These are phyloP conservation scores for Porites lutea DNA, from an alignment of 64 coral and sea anemone genomes.

Conservation along the genomic window DNA sequence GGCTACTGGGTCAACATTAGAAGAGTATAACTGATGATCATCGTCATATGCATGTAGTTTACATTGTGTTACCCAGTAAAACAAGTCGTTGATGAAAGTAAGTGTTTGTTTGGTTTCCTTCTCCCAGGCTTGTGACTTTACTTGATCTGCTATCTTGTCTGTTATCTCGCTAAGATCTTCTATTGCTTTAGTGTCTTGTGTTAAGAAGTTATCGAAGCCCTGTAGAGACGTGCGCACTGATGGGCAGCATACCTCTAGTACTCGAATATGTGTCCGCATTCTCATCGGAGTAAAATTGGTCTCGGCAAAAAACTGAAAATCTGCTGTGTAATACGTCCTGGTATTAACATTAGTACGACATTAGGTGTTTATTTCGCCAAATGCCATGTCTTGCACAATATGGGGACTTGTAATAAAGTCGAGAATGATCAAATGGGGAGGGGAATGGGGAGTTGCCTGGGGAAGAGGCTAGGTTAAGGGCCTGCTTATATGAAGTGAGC, in stretches of 20 bases:
- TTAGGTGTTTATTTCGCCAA: background rate
- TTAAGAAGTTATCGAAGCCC: conserved; percentile 47
- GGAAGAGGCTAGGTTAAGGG: no score
- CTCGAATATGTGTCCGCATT: conserved; percentile 24
- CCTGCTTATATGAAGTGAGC: no score
- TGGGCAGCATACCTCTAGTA: conserved; percentile 28
- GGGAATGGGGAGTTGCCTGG: no score
- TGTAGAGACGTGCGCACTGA: conserved; percentile 41
- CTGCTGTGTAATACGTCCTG: conserved; percentile 43
- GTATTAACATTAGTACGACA: conserved; percentile 48
- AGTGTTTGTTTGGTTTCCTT: background rate
- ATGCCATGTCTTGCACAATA: no score
- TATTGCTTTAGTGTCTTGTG: conserved; percentile 27
- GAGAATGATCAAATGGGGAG: no score
- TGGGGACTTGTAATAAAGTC: no score
- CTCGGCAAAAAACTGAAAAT: background rate
- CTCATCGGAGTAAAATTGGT: conserved; percentile 43
- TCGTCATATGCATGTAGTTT: conserved; percentile 39
- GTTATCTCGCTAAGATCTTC: background rate
- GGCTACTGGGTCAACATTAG: background rate
- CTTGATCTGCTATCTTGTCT: conserved; percentile 37
- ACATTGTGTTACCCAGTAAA: background rate
- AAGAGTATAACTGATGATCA: conserved; percentile 28
- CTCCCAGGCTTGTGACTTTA: conserved; percentile 19
- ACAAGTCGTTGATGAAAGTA: conserved; percentile 3